A percentile compares a stretch with the other conserved stretches of the same genome.
Evolutionary conservation across 2,888 invertebrate genomes (phyloP).

Genomic region (Noctua fimbriata): DNA sequence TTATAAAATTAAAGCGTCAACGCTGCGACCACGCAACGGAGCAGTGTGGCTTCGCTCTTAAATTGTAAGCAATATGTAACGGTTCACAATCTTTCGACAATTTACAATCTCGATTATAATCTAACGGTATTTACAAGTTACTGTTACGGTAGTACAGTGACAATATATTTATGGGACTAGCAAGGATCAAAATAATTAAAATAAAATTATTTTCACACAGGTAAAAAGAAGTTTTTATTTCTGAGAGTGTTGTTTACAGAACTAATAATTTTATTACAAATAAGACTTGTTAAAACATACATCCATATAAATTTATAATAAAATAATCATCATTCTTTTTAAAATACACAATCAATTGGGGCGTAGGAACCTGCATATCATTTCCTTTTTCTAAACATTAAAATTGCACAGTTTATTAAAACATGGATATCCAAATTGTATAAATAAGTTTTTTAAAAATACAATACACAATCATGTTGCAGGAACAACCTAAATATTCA

Average conservation of each 20-base stretch:
- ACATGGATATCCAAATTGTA: slow-evolving; percentile 57
- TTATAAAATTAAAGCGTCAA: too few relatives aligned
- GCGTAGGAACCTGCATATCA: slow-evolving; percentile 85
- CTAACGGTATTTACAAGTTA: too few relatives aligned
- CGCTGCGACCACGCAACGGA: too few relatives aligned
- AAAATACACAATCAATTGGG: slow-evolving; percentile 76
- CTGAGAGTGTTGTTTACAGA: slow-evolving; percentile 67
- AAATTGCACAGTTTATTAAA: slow-evolving; percentile 59
- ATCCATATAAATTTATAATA: slow-evolving; percentile 69
- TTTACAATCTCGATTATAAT: too few relatives aligned
- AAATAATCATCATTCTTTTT: slow-evolving; percentile 63
- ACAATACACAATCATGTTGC: slow-evolving; percentile 71
- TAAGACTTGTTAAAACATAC: slow-evolving; percentile 67
- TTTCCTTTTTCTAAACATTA: slow-evolving; percentile 63
- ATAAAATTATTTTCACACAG: slow-evolving; percentile 70
- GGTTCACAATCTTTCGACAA: too few relatives aligned
- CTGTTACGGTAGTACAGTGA: too few relatives aligned
- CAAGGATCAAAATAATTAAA: slow-evolving; percentile 31
- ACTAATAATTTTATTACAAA: slow-evolving; percentile 67
- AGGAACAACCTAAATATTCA: slow-evolving; percentile 71
- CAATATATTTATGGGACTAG: too few relatives aligned
- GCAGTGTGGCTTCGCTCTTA: too few relatives aligned
- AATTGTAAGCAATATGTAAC: too few relatives aligned
- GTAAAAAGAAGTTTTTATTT: slow-evolving; percentile 77
- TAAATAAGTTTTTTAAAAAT: slow-evolving; percentile 59